Conservation (phyloP, 2,888 invertebrate species). For the Sepioteuthis lessoniana region DNA sequence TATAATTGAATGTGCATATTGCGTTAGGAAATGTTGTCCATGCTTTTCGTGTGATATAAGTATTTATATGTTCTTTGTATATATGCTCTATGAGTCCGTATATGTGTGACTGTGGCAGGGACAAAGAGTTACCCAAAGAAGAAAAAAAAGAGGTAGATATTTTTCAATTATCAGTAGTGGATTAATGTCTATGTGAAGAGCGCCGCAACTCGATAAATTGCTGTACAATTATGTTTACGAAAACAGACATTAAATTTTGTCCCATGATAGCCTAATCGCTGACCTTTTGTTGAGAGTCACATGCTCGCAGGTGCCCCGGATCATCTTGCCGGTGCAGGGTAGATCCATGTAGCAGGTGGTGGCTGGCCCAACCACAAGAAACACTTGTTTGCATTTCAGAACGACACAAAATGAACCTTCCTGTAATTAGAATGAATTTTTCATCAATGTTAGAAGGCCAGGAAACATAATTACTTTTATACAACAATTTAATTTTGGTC, state of each 20-base stretch:
- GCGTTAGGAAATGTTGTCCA: too few species aligned
- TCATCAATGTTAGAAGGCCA: not conserved
- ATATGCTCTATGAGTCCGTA: not conserved
- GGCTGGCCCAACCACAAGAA: not conserved
- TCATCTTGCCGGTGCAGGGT: not conserved
- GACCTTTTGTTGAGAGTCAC: not conserved
- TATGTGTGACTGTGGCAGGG: not conserved
- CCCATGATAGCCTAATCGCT: conserved; percentile 33
- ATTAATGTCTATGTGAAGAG: conserved; percentile 8
- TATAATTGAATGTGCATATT: not conserved
- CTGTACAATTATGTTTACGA: conserved; percentile 10
- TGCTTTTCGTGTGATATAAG: too few species aligned
- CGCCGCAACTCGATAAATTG: conserved; percentile 8
- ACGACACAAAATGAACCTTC: conserved; percentile 1
- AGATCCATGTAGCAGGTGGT: not conserved
- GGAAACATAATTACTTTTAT: not conserved
- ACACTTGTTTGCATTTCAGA: not conserved
- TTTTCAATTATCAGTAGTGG: not conserved
- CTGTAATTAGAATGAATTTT: not conserved
- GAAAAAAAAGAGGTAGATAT: not conserved
- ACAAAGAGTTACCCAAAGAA: not conserved
- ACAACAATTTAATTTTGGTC: not conserved
- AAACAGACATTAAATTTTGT: conserved; percentile 33
- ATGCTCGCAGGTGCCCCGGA: conserved; percentile 23
- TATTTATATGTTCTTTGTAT: not conserved